A percentile compares a stretch with the other conserved stretches of the same genome.
Evolutionary conservation across 2,113 vertebrate species (phyloP).

Genomic region (Sylvietta virens): DNA sequence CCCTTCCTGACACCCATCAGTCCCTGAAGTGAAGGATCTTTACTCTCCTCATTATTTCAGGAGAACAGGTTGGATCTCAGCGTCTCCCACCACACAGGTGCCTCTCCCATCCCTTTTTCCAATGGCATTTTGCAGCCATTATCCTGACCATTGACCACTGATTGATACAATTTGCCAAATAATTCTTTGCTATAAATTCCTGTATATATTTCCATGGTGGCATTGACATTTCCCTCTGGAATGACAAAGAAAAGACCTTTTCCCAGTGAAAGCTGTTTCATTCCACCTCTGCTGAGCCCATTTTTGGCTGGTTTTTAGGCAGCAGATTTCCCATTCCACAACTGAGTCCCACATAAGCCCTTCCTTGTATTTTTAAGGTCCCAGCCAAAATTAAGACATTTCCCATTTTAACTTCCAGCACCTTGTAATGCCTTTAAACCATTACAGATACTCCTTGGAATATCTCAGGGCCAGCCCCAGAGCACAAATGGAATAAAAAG

Average conservation of each 20-base stretch:
- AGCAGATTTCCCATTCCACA: not conserved
- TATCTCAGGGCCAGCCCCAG: not conserved
- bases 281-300: conserved; percentile 17
- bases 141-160: not conserved
- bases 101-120: not conserved
- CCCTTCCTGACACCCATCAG: not conserved
- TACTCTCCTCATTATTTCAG: not conserved
- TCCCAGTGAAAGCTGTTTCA: not conserved
- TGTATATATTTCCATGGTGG: not conserved
- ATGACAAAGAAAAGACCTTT: not conserved
- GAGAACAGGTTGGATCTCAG: not conserved
- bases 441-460: conserved; percentile 5
- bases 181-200: not conserved
- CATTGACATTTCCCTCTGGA: conserved; percentile 3
- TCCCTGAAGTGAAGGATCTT: not conserved
- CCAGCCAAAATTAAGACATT: conserved; percentile 34
- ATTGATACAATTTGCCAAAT: not conserved
- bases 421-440: conserved; percentile 30
- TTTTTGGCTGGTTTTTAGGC: not conserved
- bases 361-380: conserved; percentile 26
- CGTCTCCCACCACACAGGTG: not conserved
- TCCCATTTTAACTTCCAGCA: not conserved
- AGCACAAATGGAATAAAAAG: conserved; percentile 2
- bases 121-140: not conserved
- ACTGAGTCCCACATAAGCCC: not conserved